These are phyloP conservation scores for Thamnaconus septentrionalis DNA, from an alignment of 2,113 vertebrate species.

Conservation along the genomic window DNA sequence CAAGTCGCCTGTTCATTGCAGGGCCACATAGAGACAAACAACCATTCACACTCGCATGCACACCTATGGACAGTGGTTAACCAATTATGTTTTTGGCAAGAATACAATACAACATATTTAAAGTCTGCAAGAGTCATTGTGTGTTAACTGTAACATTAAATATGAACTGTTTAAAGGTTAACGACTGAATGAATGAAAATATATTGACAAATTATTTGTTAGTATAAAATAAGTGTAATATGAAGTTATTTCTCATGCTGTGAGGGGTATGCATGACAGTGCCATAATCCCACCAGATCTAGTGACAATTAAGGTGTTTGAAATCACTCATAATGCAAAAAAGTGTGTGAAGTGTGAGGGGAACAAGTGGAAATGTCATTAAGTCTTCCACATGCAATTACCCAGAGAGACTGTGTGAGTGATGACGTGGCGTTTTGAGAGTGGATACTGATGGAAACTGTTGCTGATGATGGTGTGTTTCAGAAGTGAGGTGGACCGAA, in stretches of 20 bases:
- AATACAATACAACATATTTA: no score
- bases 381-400: constrained; percentile 28
- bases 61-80: no score
- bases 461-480: constrained; percentile 27
- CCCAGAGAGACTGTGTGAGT: constrained; percentile 36
- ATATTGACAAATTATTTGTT: background rate
- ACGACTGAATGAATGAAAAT: no score
- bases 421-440: constrained; percentile 24
- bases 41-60: no score
- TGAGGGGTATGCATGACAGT: background rate
- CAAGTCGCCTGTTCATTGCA: no score
- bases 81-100: no score
- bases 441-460: constrained; percentile 18
- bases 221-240: background rate
- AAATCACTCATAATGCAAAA: constrained; percentile 20
- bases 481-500: constrained; percentile 15
- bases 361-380: constrained; percentile 21
- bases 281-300: constrained; percentile 40
- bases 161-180: no score
- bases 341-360: constrained; percentile 40
- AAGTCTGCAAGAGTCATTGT: no score
- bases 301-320: constrained; percentile 20
- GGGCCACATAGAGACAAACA: no score
- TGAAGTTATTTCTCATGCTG: background rate
- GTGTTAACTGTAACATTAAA: no score